A percentile compares a stretch with the other conserved stretches of the same genome.
phyloP scores from a whole-genome alignment of 92 coral and sea anemone species.

The Montipora capitata region DNA sequence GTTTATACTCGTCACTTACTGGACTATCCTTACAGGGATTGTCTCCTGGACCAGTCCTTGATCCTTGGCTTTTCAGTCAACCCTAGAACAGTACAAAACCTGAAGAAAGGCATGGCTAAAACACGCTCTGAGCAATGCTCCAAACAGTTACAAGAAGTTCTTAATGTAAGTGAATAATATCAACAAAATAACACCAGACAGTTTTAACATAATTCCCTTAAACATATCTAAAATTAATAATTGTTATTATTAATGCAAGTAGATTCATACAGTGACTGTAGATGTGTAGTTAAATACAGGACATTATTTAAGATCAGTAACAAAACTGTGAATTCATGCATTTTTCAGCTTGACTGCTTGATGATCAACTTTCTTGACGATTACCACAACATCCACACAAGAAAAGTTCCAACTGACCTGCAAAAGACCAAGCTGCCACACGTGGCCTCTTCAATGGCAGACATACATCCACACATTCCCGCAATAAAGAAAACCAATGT shows the following conservation, averaged over 20 bases:
- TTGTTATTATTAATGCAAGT: neutral
- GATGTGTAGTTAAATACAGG: neutral
- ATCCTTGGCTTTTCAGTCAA: slow-evolving; percentile 52
- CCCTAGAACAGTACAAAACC: slow-evolving; percentile 58
- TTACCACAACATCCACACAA: slow-evolving; percentile 68
- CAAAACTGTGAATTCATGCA: neutral
- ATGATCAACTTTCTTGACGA: slow-evolving; percentile 67
- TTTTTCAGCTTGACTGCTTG: slow-evolving; percentile 49
- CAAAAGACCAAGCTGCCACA: slow-evolving; percentile 57
- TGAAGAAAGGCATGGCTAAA: slow-evolving; percentile 37
- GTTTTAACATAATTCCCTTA: neutral
- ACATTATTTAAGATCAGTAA: neutral
- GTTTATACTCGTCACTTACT: slow-evolving; percentile 30
- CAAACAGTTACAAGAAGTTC: slow-evolving; percentile 37
- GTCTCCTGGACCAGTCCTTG: slow-evolving; percentile 56
- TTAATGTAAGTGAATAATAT: slow-evolving; percentile 18
- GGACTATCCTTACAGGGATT: slow-evolving; percentile 67
- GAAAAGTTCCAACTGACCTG: slow-evolving; percentile 53
- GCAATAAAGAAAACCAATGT: slow-evolving; percentile 35
- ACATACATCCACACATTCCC: slow-evolving; percentile 50
- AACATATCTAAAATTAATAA: neutral
- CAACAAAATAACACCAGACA: neutral
- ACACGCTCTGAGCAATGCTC: slow-evolving; percentile 22
- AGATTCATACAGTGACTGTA: neutral
- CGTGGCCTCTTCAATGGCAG: slow-evolving; percentile 73